Evolutionary conservation across 2,888 invertebrate genomes (phyloP).

Genomic region (Tenodera sinensis): DNA sequence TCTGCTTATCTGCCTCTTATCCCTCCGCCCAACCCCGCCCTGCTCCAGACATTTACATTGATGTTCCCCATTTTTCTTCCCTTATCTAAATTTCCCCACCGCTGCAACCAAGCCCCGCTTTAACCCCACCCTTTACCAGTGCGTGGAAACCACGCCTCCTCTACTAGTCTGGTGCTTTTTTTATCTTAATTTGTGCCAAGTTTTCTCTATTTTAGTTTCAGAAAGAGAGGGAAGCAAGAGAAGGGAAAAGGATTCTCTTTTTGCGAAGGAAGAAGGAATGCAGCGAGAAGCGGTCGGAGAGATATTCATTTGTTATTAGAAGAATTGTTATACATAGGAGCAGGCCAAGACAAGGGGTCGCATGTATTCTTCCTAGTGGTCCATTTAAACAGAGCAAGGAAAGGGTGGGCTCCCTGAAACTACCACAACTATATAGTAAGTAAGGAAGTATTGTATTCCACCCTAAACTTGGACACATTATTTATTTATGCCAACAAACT

Average conservation of each 20-base stretch:
- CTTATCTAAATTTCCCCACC: conserved; percentile 23
- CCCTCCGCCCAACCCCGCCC: neutral
- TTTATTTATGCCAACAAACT: too few relatives aligned
- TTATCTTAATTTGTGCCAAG: conserved; percentile 13
- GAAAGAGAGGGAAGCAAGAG: neutral
- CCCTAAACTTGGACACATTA: too few relatives aligned
- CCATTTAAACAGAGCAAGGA: neutral
- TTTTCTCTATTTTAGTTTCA: neutral
- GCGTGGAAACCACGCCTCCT: neutral
- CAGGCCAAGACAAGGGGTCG: neutral
- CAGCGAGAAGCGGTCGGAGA: neutral
- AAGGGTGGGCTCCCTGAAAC: neutral
- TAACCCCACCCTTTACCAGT: neutral
- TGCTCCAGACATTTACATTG: conserved; percentile 25
- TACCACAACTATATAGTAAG: neutral
- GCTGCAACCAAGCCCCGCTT: neutral
- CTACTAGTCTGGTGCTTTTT: neutral
- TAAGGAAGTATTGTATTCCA: too few relatives aligned
- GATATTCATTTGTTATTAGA: neutral
- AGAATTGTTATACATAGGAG: neutral
- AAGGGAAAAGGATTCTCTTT: neutral
- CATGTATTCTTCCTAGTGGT: neutral
- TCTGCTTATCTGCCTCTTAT: neutral
- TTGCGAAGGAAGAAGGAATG: neutral
- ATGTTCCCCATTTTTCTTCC: conserved; percentile 26